Evolutionary conservation across 2,888 invertebrate species (phyloP).

Genomic region (Troglohyphantes excavatus): DNA sequence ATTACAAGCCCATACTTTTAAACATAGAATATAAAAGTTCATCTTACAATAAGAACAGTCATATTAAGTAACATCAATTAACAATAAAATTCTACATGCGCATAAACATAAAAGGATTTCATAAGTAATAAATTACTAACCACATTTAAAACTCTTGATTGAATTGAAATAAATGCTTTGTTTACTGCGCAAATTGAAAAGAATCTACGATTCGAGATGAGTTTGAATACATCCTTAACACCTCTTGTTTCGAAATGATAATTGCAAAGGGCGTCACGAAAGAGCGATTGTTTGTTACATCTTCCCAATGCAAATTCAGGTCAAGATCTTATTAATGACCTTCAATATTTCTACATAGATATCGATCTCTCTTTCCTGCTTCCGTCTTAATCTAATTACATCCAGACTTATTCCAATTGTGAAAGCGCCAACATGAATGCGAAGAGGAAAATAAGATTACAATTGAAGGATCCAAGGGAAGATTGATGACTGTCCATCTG

Average conservation of each 20-base stretch:
- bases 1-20: too few species aligned
- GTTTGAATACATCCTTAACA: not conserved
- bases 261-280: constrained; percentile 4
- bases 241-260: not conserved
- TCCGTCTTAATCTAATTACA: not conserved
- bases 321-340: constrained; percentile 49
- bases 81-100: too few species aligned
- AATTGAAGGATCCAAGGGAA: too few species aligned
- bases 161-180: too few species aligned
- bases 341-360: not conserved
- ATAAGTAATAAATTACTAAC: too few species aligned
- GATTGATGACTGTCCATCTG: too few species aligned
- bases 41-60: too few species aligned
- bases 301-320: constrained; percentile 18
- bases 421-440: not conserved
- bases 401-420: not conserved
- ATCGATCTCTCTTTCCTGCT: not conserved
- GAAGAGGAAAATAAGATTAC: not conserved
- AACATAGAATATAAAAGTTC: too few species aligned
- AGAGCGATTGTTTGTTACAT: constrained; percentile 2
- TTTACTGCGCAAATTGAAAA: not conserved
- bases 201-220: not conserved
- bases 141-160: too few species aligned
- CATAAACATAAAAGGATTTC: too few species aligned
- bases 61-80: too few species aligned